Evolutionary conservation across 2,888 invertebrate genomes (phyloP).

Genomic region (Cataglyphis cursor): DNA sequence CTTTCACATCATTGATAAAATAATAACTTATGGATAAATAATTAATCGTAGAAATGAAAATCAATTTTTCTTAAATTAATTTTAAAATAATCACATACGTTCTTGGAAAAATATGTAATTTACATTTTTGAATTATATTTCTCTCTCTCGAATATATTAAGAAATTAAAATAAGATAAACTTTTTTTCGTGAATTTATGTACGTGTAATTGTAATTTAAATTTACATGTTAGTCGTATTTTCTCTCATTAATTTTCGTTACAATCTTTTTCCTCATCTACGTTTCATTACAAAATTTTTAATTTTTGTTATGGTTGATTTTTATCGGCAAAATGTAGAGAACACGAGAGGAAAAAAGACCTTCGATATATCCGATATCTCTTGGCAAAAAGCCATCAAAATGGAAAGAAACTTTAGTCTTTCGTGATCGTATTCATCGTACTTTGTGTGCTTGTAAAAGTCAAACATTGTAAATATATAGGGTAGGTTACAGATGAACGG

Average conservation of each 20-base stretch:
- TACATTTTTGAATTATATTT: not conserved
- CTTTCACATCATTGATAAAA: not conserved
- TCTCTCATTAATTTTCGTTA: not conserved
- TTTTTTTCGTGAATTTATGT: too few species aligned
- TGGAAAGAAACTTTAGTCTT: constrained; percentile 62
- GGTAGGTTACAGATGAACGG: not conserved
- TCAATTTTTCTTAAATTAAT: not conserved
- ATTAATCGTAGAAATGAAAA: constrained; percentile 11
- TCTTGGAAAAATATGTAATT: not conserved
- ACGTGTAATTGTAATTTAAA: too few species aligned
- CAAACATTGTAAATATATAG: constrained; percentile 65
- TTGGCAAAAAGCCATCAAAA: constrained; percentile 72
- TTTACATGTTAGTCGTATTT: not conserved
- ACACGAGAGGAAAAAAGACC: constrained; percentile 18
- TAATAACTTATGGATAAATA: not conserved
- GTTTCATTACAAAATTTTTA: constrained; percentile 24
- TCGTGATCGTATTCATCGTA: constrained; percentile 52
- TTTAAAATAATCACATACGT: not conserved
- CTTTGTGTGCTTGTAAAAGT: constrained; percentile 54
- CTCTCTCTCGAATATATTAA: too few species aligned
- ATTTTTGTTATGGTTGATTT: constrained; percentile 29
- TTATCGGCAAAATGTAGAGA: constrained; percentile 8
- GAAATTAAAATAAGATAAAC: too few species aligned
- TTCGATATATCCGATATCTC: constrained; percentile 43
- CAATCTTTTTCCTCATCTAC: not conserved